phyloP scores from a whole-genome alignment of 2,113 vertebrate genomes.

The Onychostoma macrolepis region DNA sequence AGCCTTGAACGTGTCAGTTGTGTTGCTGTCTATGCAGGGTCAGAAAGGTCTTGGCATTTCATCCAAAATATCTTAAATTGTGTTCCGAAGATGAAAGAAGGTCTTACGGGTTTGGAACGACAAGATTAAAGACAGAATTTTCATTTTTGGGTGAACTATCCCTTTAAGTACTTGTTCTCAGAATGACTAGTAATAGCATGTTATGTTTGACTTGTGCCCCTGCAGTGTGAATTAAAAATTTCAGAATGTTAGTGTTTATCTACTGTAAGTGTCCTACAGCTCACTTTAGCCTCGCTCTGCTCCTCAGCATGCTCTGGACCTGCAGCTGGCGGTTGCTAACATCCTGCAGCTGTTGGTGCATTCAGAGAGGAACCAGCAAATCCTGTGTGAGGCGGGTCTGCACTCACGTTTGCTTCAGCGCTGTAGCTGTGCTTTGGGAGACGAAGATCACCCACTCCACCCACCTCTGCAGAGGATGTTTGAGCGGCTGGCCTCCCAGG shows the following conservation, averaged over 20 bases:
- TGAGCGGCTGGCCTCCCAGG: slow-evolving; percentile 94
- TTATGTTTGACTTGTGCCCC: neutral
- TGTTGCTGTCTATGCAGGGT: too few species aligned
- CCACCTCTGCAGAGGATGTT: slow-evolving; percentile 96
- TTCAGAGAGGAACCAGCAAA: slow-evolving; percentile 94
- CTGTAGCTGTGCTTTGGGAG: slow-evolving; percentile 89
- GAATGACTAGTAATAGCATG: neutral
- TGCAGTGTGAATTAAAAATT: neutral
- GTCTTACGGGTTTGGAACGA: too few species aligned
- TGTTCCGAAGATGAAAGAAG: too few species aligned
- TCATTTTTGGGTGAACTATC: neutral
- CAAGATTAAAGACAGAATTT: too few species aligned
- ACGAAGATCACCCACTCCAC: slow-evolving; percentile 94
- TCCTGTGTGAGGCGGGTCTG: slow-evolving; percentile 92
- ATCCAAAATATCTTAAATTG: too few species aligned
- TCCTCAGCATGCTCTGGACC: slow-evolving; percentile 89
- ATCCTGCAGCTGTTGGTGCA: slow-evolving; percentile 93
- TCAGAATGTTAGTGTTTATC: neutral
- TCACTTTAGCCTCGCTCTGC: neutral
- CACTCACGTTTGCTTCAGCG: slow-evolving; percentile 90
- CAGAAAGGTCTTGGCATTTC: too few species aligned
- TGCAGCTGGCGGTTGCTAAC: slow-evolving; percentile 93
- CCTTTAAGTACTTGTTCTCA: neutral
- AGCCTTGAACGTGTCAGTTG: too few species aligned
- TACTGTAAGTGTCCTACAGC: neutral